These are phyloP conservation scores for Ethmia dodecea DNA, from an alignment of 2,888 invertebrate species.

Conservation along the genomic window DNA sequence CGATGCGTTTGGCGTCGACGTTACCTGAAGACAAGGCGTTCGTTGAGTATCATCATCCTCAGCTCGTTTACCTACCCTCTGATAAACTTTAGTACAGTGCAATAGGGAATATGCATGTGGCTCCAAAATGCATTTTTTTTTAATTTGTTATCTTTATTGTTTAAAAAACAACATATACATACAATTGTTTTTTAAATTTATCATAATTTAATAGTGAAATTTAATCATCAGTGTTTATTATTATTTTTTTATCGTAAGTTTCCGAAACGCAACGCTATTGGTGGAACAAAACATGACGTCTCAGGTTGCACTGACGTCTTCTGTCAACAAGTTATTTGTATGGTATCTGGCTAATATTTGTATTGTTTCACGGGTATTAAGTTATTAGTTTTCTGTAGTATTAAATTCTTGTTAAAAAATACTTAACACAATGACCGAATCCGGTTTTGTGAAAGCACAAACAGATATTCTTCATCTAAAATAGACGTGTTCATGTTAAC, in stretches of 20 bases:
- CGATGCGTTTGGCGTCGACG: conserved; percentile 95
- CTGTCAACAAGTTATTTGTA: background rate
- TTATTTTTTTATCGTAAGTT: background rate
- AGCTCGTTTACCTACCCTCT: no score
- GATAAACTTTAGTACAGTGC: no score
- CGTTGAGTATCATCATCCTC: no score
- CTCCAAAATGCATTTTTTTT: background rate
- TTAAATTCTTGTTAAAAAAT: background rate
- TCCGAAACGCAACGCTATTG: background rate
- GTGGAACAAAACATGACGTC: background rate
- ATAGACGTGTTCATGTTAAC: background rate
- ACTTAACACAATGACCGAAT: background rate
- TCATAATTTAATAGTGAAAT: no score
- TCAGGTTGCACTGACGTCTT: background rate
- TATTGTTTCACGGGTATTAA: background rate
- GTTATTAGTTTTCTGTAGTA: background rate
- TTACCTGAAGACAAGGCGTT: conserved; percentile 79
- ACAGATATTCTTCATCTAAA: background rate
- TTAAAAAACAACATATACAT: background rate
- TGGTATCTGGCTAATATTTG: background rate
- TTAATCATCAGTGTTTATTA: background rate
- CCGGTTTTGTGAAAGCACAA: background rate
- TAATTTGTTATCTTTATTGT: background rate
- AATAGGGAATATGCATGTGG: background rate
- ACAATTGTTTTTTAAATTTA: background rate